Evolutionary conservation across 1,140 invertebrate species (phyloP).

Genomic region (Zaprionus camerounensis): DNA sequence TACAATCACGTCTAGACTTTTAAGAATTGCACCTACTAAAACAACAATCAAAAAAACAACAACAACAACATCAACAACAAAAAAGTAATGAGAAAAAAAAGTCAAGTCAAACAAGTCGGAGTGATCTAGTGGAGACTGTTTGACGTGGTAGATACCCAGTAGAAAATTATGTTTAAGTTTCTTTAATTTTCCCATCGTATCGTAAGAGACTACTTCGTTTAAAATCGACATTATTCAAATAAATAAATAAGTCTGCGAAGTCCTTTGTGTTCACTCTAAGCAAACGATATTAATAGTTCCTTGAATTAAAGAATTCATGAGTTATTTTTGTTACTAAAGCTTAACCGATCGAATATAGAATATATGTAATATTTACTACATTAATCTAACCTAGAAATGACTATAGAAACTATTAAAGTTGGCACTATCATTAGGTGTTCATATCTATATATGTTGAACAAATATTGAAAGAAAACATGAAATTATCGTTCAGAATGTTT

Average conservation of each 20-base stretch:
- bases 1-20: conserved; percentile 84
- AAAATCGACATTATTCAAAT: too few species aligned
- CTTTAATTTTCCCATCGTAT: not conserved
- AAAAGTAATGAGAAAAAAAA: conserved; percentile 22
- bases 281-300: too few species aligned
- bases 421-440: too few species aligned
- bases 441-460: too few species aligned
- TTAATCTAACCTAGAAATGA: too few species aligned
- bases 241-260: too few species aligned
- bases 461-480: not conserved
- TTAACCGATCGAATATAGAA: not conserved
- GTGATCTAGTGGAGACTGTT: not conserved
- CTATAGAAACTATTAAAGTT: not conserved
- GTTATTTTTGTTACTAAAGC: too few species aligned
- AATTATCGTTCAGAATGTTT: not conserved
- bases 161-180: not conserved
- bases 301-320: too few species aligned
- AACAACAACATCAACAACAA: conserved; percentile 18
- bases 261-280: too few species aligned
- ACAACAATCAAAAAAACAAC: conserved; percentile 21
- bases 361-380: too few species aligned
- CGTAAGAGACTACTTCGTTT: too few species aligned
- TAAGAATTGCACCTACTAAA: conserved; percentile 79
- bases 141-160: not conserved
- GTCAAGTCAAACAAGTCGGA: conserved; percentile 12